Evolutionary conservation across 2,113 vertebrate species (phyloP).

Genomic region (Chrysochloris asiatica): DNA sequence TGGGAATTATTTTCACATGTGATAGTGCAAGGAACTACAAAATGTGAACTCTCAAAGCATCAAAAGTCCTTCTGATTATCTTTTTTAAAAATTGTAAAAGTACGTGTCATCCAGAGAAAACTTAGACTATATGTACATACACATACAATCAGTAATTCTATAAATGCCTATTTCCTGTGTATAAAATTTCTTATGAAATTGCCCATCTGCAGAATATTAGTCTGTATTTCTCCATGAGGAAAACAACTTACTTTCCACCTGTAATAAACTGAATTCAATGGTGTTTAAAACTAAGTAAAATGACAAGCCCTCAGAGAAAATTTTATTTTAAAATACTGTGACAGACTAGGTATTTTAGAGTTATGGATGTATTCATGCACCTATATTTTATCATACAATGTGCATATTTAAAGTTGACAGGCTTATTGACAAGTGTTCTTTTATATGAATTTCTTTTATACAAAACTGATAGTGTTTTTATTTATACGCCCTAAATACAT

Average conservation of each 20-base stretch:
- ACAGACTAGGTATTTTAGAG: not conserved
- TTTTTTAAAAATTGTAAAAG: conserved; percentile 19
- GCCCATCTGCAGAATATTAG: not conserved
- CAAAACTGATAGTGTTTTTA: conserved; percentile 70
- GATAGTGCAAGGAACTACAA: not conserved
- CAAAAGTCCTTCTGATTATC: not conserved
- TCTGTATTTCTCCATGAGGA: not conserved
- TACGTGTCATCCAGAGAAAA: not conserved
- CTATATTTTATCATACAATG: not conserved
- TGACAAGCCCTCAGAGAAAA: conserved; percentile 2
- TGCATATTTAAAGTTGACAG: not conserved
- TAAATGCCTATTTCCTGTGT: not conserved
- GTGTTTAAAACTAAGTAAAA: conserved; percentile 4
- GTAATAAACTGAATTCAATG: conserved; percentile 38
- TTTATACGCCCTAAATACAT: conserved; percentile 71
- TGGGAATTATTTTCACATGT: conserved; percentile 28
- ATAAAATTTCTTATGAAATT: conserved; percentile 46
- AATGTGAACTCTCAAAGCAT: not conserved
- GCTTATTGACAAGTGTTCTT: conserved; percentile 21
- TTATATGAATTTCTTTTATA: conserved; percentile 4
- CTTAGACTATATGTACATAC: not conserved
- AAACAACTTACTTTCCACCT: not conserved
- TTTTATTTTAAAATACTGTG: conserved; percentile 45
- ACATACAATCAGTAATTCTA: not conserved
- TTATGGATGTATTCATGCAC: not conserved